Evolutionary conservation across 2,888 invertebrate species (phyloP).

Genomic region (Marasmarcha lunaedactyla): DNA sequence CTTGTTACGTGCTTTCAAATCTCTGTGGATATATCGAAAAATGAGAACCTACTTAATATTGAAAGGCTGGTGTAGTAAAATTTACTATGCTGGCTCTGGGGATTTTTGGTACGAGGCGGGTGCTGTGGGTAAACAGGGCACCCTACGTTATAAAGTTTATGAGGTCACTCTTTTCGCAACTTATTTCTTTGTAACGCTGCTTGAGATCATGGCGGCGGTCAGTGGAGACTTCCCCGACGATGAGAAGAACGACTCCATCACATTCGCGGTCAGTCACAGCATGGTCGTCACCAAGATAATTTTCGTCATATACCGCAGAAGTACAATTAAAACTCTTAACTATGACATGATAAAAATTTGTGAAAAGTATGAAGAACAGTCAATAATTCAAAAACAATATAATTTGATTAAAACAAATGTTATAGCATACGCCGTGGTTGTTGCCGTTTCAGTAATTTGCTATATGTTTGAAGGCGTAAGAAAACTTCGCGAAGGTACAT

Average conservation of each 20-base stretch:
- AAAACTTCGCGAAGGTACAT: constrained; percentile 36
- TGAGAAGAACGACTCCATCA: constrained; percentile 43
- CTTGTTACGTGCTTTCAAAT: too few relatives aligned
- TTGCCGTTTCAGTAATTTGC: constrained; percentile 34
- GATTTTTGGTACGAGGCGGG: constrained; percentile 48
- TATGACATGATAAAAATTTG: constrained; percentile 36
- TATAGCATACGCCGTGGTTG: constrained; percentile 28
- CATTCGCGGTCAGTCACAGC: constrained; percentile 49
- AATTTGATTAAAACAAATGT: constrained; percentile 44
- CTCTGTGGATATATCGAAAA: constrained; percentile 6
- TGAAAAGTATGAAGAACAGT: constrained; percentile 31
- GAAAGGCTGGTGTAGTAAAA: constrained; percentile 31
- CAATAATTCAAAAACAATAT: constrained; percentile 34
- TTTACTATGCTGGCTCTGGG: constrained; percentile 42
- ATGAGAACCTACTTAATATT: constrained; percentile 47
- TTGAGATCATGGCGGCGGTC: constrained; percentile 45
- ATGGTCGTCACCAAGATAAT: constrained; percentile 46
- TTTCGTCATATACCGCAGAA: constrained; percentile 35
- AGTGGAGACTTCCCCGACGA: constrained; percentile 45
- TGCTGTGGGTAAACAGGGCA: constrained; percentile 33
- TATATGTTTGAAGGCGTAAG: constrained; percentile 46
- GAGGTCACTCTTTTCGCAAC: constrained; percentile 26
- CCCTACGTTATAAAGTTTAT: constrained; percentile 30
- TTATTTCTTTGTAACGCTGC: constrained; percentile 39
- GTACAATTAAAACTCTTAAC: constrained; percentile 33